Percentiles rank a stretch among this genome's conserved stretches.
Conservation (phyloP, 2,888 invertebrate genomes). For the Napeogenes inachia region DNA sequence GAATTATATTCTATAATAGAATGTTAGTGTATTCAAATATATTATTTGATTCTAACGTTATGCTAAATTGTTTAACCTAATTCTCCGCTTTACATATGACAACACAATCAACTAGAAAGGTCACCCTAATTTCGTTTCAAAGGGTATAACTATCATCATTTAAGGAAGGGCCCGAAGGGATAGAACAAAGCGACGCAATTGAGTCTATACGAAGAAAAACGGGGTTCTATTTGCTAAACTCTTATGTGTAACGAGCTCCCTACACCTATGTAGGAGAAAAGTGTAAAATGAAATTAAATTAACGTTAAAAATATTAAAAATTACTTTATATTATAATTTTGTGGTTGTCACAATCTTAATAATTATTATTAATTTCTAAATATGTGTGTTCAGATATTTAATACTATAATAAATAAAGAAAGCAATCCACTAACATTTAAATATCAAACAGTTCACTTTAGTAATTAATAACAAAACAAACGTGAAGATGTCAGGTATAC, state of each 20-base stretch:
- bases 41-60: background rate
- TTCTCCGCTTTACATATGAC: slow-evolving; percentile 6
- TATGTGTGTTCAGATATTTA: too few relatives aligned
- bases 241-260: slow-evolving; percentile 52
- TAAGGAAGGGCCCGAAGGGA: slow-evolving; percentile 32
- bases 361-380: too few relatives aligned
- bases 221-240: slow-evolving; percentile 48
- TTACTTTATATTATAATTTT: too few relatives aligned
- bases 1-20: too few relatives aligned
- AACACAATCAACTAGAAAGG: slow-evolving; percentile 18
- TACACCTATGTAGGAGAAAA: slow-evolving; percentile 39
- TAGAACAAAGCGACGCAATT: slow-evolving; percentile 56
- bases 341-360: too few relatives aligned
- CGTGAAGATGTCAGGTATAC: background rate
- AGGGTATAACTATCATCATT: slow-evolving; percentile 31
- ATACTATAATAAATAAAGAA: too few relatives aligned
- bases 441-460: too few relatives aligned
- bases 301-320: too few relatives aligned
- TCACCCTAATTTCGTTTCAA: slow-evolving; percentile 30
- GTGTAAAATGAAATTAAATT: slow-evolving; percentile 12
- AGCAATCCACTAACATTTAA: too few relatives aligned
- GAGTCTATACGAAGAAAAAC: slow-evolving; percentile 56
- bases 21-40: background rate
- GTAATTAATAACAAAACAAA: too few relatives aligned
- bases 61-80: background rate